These are phyloP conservation scores for Stomatorhinus ivindoensis DNA, from an alignment of 2,113 vertebrate species.

Conservation along the genomic window DNA sequence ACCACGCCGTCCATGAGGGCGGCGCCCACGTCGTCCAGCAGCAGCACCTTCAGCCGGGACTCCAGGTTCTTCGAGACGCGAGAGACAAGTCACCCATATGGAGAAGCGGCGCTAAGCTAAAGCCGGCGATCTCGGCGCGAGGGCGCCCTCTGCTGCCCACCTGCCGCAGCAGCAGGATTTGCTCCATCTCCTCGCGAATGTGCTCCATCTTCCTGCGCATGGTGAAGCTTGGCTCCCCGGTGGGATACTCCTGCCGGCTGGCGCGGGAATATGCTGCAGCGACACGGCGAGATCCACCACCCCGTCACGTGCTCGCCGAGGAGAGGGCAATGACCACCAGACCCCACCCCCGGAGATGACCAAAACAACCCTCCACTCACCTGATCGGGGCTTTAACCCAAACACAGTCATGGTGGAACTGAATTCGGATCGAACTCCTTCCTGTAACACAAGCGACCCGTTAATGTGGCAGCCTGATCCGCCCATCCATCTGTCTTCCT, in stretches of 20 bases:
- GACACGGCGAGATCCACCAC: background rate
- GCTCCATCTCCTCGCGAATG: slow-evolving; percentile 88
- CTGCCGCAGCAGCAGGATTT: slow-evolving; percentile 82
- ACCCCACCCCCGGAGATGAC: background rate
- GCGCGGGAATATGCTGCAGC: slow-evolving; percentile 75
- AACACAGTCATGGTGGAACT: slow-evolving; percentile 68
- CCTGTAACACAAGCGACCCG: slow-evolving; percentile 42
- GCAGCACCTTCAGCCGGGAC: slow-evolving; percentile 83
- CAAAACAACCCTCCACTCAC: slow-evolving; percentile 47
- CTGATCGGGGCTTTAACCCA: slow-evolving; percentile 92
- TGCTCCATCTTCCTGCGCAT: slow-evolving; percentile 99
- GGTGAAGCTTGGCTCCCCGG: slow-evolving; percentile 88
- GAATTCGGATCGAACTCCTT: slow-evolving; percentile 55
- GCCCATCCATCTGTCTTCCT: too few relatives aligned
- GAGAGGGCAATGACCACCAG: background rate
- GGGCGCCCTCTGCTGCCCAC: slow-evolving; percentile 56
- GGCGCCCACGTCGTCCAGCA: slow-evolving; percentile 91
- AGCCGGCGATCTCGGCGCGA: background rate
- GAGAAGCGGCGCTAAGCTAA: background rate
- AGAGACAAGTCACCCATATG: background rate
- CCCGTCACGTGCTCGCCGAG: background rate
- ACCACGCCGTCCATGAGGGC: slow-evolving; percentile 96
- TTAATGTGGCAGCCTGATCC: background rate
- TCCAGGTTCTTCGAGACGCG: slow-evolving; percentile 77
- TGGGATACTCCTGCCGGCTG: slow-evolving; percentile 72